A percentile compares a stretch with the other conserved stretches of the same genome.
These are phyloP conservation scores for Halcyon smyrnensis DNA, from an alignment of 2,797 vertebrate genomes.

Conservation along the genomic window DNA sequence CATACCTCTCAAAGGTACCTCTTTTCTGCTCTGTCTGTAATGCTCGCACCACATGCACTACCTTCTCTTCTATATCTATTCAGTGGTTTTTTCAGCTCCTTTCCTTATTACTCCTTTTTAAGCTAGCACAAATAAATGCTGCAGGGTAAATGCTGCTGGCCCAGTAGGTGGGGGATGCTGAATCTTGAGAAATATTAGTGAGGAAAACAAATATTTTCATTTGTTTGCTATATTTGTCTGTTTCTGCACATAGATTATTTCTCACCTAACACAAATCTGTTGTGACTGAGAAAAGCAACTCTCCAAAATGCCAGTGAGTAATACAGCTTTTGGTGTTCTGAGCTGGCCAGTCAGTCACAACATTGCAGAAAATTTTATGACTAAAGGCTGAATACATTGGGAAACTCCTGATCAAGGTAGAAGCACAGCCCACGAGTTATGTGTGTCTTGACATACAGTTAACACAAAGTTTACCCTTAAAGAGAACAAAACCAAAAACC, in stretches of 20 bases:
- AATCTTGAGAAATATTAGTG: not conserved
- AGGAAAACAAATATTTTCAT: not conserved
- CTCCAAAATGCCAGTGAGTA: not conserved
- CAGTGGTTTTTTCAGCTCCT: not conserved
- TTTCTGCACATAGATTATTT: not conserved
- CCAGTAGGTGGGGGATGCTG: not conserved
- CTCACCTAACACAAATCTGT: not conserved
- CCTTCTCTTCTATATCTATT: not conserved
- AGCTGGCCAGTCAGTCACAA: not conserved
- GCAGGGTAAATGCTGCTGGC: not conserved
- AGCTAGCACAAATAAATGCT: not conserved
- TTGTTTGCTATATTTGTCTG: not conserved
- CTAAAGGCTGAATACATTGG: not conserved
- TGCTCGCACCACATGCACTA: not conserved
- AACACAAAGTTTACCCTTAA: not conserved
- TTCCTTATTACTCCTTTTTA: not conserved
- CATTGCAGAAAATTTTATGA: not conserved
- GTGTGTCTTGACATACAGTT: not conserved
- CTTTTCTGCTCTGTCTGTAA: not conserved
- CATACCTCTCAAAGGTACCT: not conserved
- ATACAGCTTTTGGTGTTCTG: not conserved
- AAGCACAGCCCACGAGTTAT: fast-evolving
- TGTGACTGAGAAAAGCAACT: not conserved
- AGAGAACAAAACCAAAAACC: not conserved
- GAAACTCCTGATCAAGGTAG: not conserved